A percentile compares a stretch with the other conserved stretches of the same genome.
Evolutionary conservation across 2,113 vertebrate genomes (phyloP).

Genomic region (Nyctibius bracteatus): DNA sequence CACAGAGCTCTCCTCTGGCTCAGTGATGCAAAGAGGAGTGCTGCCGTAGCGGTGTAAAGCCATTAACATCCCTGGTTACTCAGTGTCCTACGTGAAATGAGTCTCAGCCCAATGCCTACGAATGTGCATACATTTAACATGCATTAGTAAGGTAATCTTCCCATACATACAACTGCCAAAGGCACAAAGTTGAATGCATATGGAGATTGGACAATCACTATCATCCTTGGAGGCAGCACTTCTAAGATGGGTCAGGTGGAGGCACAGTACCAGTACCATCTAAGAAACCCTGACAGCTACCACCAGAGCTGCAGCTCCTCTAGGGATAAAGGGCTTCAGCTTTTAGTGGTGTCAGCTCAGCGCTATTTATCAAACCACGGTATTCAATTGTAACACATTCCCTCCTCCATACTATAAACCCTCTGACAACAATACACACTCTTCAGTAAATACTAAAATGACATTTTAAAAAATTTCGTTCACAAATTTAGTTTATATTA

Average conservation of each 20-base stretch:
- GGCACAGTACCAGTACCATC: neutral
- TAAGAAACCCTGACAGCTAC: neutral
- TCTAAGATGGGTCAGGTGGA: neutral
- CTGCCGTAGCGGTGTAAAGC: neutral
- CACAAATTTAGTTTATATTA: conserved; percentile 1
- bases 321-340: neutral
- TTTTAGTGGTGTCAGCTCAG: neutral
- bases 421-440: neutral
- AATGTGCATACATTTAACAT: neutral
- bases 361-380: neutral
- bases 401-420: neutral
- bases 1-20: neutral
- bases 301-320: neutral
- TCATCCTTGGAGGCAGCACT: neutral
- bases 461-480: neutral
- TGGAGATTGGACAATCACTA: neutral
- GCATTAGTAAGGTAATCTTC: neutral
- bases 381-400: neutral
- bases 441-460: neutral
- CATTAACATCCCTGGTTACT: neutral
- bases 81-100: neutral
- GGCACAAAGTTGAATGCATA: neutral
- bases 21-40: neutral
- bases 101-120: neutral
- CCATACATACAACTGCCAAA: neutral